A percentile compares a stretch with the other conserved stretches of the same genome.
Evolutionary conservation across 2,888 invertebrate species (phyloP).

Genomic region (Ligdia adustata): DNA sequence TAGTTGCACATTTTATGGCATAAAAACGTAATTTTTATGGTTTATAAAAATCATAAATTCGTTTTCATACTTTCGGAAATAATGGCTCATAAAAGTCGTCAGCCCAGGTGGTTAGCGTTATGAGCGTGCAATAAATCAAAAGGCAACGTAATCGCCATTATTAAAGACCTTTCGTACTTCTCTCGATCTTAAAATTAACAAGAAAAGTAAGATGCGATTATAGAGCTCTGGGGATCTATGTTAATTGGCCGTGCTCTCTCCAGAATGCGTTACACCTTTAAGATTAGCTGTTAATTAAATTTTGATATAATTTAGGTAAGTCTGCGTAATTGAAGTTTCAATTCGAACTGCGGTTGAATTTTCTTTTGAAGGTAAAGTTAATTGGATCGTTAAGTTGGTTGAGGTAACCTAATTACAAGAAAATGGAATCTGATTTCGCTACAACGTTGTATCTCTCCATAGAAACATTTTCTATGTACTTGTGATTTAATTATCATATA

Average conservation of each 20-base stretch:
- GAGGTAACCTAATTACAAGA: too few relatives aligned
- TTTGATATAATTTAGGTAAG: constrained; percentile 46
- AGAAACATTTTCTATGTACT: too few relatives aligned
- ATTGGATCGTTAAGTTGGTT: too few relatives aligned
- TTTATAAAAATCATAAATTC: constrained; percentile 41
- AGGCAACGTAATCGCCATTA: constrained; percentile 39
- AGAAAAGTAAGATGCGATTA: constrained; percentile 31
- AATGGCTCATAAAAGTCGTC: constrained; percentile 52
- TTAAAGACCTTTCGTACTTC: constrained; percentile 36
- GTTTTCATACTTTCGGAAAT: constrained; percentile 37
- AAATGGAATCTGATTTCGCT: too few relatives aligned
- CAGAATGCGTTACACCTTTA: constrained; percentile 38
- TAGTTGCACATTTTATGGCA: constrained; percentile 9
- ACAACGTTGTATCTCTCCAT: too few relatives aligned
- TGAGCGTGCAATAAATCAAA: constrained; percentile 52
- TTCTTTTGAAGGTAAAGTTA: constrained; percentile 6
- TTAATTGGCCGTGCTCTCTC: constrained; percentile 36
- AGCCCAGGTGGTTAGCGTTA: constrained; percentile 52
- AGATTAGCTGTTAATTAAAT: constrained; percentile 55
- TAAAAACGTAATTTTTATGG: constrained; percentile 25
- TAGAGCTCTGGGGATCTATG: constrained; percentile 30
- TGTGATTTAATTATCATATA: too few relatives aligned
- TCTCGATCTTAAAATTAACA: constrained; percentile 33
- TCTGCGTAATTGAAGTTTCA: constrained; percentile 35
- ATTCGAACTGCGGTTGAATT: constrained; percentile 21